Conservation (phyloP, 2,888 invertebrate species). For the Monopis laevigella region DNA sequence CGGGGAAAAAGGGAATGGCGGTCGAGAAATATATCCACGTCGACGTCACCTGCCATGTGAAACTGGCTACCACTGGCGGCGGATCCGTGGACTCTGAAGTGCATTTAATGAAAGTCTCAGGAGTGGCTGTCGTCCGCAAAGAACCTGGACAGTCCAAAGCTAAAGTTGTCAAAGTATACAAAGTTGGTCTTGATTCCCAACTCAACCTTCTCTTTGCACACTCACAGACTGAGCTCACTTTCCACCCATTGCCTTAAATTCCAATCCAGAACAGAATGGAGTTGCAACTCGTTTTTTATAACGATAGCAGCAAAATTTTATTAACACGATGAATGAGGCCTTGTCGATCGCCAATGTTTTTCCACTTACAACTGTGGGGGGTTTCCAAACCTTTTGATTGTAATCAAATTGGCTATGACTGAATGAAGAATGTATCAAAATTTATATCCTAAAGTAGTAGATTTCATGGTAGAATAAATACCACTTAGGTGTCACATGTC, state of each 20-base stretch:
- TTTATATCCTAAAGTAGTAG: too few species aligned
- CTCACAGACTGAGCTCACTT: conserved; percentile 72
- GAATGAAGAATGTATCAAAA: too few species aligned
- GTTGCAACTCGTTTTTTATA: too few species aligned
- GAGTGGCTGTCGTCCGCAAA: conserved; percentile 71
- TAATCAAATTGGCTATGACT: conserved; percentile 4
- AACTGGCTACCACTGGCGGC: conserved; percentile 67
- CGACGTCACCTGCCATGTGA: conserved; percentile 74
- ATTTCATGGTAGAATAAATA: too few species aligned
- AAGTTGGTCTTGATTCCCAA: conserved; percentile 75
- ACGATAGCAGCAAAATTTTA: too few species aligned
- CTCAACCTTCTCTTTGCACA: conserved; percentile 72
- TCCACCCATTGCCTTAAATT: conserved; percentile 65
- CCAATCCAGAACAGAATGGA: background rate
- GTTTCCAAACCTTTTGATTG: conserved; percentile 3
- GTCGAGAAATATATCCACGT: conserved; percentile 73
- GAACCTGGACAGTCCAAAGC: conserved; percentile 65
- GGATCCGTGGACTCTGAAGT: conserved; percentile 65
- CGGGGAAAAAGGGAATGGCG: conserved; percentile 52
- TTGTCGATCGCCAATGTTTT: conserved; percentile 1
- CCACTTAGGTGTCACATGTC: too few species aligned
- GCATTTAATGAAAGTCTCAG: conserved; percentile 74
- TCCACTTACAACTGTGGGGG: conserved; percentile 2
- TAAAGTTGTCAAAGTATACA: conserved; percentile 68
- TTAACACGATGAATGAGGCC: too few species aligned